These are phyloP conservation scores for Drosophila aff. DNA, from an alignment of 1,140 invertebrate genomes.

Conservation along the genomic window DNA sequence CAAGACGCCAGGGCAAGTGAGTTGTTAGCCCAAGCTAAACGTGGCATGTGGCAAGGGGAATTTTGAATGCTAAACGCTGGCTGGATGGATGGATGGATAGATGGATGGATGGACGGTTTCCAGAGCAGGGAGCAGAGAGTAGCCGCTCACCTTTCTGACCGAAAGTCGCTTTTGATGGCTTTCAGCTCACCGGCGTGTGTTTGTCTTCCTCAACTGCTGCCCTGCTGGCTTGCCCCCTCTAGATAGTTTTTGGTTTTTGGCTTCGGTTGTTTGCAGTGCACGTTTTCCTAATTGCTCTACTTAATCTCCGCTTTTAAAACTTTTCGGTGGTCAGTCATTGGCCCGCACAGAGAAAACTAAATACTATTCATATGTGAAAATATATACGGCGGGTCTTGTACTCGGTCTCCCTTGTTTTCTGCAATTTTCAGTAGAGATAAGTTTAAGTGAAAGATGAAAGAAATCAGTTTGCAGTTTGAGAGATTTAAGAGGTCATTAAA, in stretches of 20 bases:
- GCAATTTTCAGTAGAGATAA: slow-evolving; percentile 13
- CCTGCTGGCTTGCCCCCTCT: not conserved
- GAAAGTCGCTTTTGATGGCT: slow-evolving; percentile 51
- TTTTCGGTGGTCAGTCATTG: slow-evolving; percentile 61
- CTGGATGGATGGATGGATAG: not conserved
- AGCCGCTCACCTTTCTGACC: slow-evolving; percentile 56
- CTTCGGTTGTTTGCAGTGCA: slow-evolving; percentile 47
- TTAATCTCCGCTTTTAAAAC: slow-evolving; percentile 67
- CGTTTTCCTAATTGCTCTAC: slow-evolving; percentile 68
- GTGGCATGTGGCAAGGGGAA: slow-evolving; percentile 51
- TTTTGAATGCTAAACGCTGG: slow-evolving; percentile 35
- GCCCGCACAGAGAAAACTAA: slow-evolving; percentile 60
- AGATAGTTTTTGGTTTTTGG: slow-evolving; percentile 21
- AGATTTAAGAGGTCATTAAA: slow-evolving; percentile 6
- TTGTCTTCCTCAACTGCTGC: slow-evolving; percentile 30
- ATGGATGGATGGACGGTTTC: slow-evolving; percentile 12
- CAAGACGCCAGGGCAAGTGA: slow-evolving; percentile 27
- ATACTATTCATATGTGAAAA: slow-evolving; percentile 32
- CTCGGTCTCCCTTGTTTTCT: slow-evolving; percentile 6
- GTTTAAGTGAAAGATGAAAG: slow-evolving; percentile 39
- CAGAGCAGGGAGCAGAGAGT: slow-evolving; percentile 41
- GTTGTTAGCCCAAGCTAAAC: slow-evolving; percentile 51
- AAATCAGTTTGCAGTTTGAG: slow-evolving; percentile 5
- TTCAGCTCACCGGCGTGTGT: slow-evolving; percentile 44
- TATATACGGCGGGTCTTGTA: not conserved